Evolutionary conservation across 2,888 invertebrate species (phyloP), one percentile per base, ranked within the genome.

Genomic region (Liodrosophila aerea): DNA sequence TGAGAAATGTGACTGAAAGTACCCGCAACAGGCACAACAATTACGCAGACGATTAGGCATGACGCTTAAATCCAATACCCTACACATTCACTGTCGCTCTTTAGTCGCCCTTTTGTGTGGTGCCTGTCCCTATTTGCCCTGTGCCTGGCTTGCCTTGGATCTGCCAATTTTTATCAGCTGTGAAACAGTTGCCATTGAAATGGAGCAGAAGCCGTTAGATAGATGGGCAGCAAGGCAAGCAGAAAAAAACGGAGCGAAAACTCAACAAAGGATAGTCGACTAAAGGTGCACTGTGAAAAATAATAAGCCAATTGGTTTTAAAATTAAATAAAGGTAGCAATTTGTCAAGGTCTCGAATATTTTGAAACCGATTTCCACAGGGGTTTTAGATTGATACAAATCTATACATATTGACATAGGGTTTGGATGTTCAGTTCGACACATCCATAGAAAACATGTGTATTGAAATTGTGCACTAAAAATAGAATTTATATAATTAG

Each of bases 1-100:
- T 15, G n/a, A 9, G 15, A 13, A 9, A 59, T 51, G 8, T 4
- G n/a, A 12, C 36, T 33, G 33, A 34, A 33, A 7, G 39, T 13
- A 8, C 8, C 15, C 9, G 16, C 11, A 27, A 9, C 29, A 29
- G 73, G 70, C 85, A 72, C 76, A 66, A 80, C 88, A 88, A 87
- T 87, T 88, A 88, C 80, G 75, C 88, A 88, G 85, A 88, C 87
- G 88, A 88, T 87, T 87, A 87, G 87, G 73, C 88, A 86, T 74
- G 71, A 53, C 47, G 68, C 60, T 62, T 41, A 61, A 69, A 63
- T 53, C 49, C 75, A 64, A 49, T 57, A 53, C 31, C 59, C 40
- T 61, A 45, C 47, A 30, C 43, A 33, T 22, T 36, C 33, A 9
- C 33, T 34, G 12, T 30, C 53, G 22, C 39, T 9, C 71, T 64